These are phyloP conservation scores for Catharus fuscescens DNA, from an alignment of 2,113 vertebrate species.

Conservation along the genomic window DNA sequence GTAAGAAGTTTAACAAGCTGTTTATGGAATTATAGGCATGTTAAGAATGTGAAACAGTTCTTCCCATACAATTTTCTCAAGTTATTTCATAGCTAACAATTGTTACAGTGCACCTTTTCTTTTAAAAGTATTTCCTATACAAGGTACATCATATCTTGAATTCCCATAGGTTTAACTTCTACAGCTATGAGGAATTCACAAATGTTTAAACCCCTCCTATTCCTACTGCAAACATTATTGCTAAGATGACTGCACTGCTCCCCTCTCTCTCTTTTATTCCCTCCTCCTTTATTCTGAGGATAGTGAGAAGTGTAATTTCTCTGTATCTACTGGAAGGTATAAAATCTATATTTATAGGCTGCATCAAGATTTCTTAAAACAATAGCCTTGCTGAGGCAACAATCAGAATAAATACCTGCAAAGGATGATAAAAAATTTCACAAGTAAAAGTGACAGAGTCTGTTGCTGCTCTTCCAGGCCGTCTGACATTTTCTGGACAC, in stretches of 20 bases:
- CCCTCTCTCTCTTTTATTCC: not conserved
- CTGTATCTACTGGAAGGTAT: not conserved
- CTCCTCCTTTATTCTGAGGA: not conserved
- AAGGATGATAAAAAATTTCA: constrained; percentile 96
- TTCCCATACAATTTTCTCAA: not conserved
- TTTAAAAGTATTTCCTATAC: not conserved
- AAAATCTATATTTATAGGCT: not conserved
- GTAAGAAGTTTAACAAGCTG: not conserved
- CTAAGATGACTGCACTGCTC: not conserved
- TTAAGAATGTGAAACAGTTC: constrained; percentile 20
- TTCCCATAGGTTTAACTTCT: not conserved
- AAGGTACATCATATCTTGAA: not conserved
- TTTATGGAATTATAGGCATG: constrained; percentile 1
- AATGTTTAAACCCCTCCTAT: not conserved
- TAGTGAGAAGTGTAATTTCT: not conserved
- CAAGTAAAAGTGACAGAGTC: constrained; percentile 87
- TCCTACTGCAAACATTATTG: not conserved
- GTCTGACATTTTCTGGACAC: constrained; percentile 93
- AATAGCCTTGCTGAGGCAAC: not conserved
- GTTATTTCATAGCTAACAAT: not conserved
- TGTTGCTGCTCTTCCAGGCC: constrained; percentile 95
- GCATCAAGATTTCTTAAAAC: not conserved
- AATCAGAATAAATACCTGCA: constrained; percentile 84
- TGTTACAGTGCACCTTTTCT: not conserved
- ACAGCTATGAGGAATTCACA: not conserved